Evolutionary conservation across 2,113 vertebrate genomes (phyloP).

Genomic region (Tachysurus vachellii): DNA sequence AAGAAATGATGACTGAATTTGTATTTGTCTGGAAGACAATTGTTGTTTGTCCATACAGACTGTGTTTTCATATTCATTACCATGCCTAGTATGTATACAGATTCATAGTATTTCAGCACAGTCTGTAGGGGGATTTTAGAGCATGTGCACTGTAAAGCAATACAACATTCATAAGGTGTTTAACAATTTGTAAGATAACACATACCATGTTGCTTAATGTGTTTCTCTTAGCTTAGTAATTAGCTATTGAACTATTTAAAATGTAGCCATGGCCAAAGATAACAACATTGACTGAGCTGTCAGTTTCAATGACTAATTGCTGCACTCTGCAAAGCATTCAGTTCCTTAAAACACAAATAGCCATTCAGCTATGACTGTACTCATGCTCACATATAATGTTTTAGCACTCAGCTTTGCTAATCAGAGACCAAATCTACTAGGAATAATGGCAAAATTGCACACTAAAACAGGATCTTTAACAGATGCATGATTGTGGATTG

Average conservation of each 20-base stretch:
- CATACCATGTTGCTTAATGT: neutral
- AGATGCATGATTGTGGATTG: neutral
- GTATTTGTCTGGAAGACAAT: neutral
- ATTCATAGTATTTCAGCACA: neutral
- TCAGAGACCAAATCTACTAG: neutral
- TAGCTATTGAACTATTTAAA: slow-evolving; percentile 27
- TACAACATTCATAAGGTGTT: neutral
- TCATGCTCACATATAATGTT: slow-evolving; percentile 18
- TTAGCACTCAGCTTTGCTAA: slow-evolving; percentile 29
- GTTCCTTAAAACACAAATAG: slow-evolving; percentile 3
- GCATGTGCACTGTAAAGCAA: neutral
- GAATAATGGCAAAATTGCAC: neutral
- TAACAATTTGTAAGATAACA: neutral
- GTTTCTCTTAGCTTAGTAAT: slow-evolving; percentile 25
- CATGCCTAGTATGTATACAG: too few species aligned
- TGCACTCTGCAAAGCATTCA: slow-evolving; percentile 10
- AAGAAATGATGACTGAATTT: neutral
- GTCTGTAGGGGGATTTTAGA: neutral
- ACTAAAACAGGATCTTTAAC: neutral
- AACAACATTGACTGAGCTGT: neutral
- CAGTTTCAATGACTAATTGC: slow-evolving; percentile 3
- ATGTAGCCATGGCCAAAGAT: slow-evolving; percentile 11
- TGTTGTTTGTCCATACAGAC: neutral
- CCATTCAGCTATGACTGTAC: slow-evolving; percentile 6
- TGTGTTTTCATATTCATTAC: neutral